Base-by-base conservation (phyloP, 2,888 invertebrate species). In the Tachina fera region DNA sequence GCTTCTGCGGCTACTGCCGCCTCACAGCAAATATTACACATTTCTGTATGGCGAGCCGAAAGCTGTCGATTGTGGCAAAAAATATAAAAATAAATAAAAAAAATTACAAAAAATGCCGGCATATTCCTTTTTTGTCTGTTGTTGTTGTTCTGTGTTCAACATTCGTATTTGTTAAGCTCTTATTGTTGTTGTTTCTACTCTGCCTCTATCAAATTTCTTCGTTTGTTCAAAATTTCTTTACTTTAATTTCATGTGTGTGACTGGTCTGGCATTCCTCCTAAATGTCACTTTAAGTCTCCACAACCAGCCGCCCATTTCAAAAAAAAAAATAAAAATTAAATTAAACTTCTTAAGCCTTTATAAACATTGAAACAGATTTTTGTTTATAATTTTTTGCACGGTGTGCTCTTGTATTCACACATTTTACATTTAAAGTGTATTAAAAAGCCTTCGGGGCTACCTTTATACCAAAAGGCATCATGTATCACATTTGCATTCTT, bases 401-500 rank as follows among this genome's bases (percentile, higher is more conserved):
- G 11, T 58, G 70, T 53, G 79, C 71, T 79, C 79, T 61, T 70
- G 61, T 74, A 68, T 68, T 81, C 70, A 75, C 75, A 76, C 70
- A 82, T 76, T 81, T 75, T 60, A 45, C 68, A 61, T 76, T 83
- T 83, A 60, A 81, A 70, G 75, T 72, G 72, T 41, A 74, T 78
- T 78, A 72, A 83, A 58, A 78, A 61, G 75, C 77, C 78, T 83
- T 78, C 13, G 83, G 31, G 31, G 83, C 83, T 72, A 67, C 70
- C 65, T 77, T 70, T 31, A 31, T 79, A 47, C 78, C 74, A 72
- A 60, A 60, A 71, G 83, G 83, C 77, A 83, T 78, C 72, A 78
- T 78, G 60, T 78, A 78, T 83, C 83, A 72, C 67, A 83, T 83
- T 83, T 83, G 83, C 83, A 83, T 83, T 83, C 77, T 74, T 83